Evolutionary conservation across 2,113 vertebrate genomes (phyloP), one percentile per base, ranked within the genome.

Genomic region (Neolamprologus devosi): DNA sequence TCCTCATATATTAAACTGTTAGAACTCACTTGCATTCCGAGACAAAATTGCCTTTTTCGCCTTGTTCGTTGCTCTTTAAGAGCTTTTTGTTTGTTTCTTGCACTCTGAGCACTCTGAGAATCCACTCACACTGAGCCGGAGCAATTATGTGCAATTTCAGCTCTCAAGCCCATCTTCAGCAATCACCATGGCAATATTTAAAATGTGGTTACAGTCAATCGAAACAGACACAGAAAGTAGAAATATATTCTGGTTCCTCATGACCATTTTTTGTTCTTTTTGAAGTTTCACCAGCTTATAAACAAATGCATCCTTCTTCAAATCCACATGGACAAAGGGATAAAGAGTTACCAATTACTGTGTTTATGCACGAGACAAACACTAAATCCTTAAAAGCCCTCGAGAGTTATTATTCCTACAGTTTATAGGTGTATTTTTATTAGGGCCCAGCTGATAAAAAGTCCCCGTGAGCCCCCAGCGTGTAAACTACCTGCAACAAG

Each of bases 141-240:
- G 91, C 95, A 95, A 95, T 97, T 96, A 95, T 94, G 92, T 92
- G 94, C 92, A 95, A 95, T 96, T 96, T 96, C 88, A 96, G 92
- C 95, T 95, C 93, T 94, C 86, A 73, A 93, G 92, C 89, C 94
- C 94, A 95, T 96, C 95, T 96, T 92, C 87, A 92, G 92, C 86
- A 93, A 96, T 97, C 95, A 95, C 95, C 94, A 96, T 96, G 95
- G 95, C 87, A 85, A 96, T 96, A 93, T 95, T 96, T 96, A 92
- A 96, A 94, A 96, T 91, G 91, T 93, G 89, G 86, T 92, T 92
- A 86, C 92, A 95, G 89, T 92, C 86, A 92, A 82, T 82, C 11
- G n/a, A 80, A 28, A 91, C 85, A 91, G 92, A 82, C 81, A 73
- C 84, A 85, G 87, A 88, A 87, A 89, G 88, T 91, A 11, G 84